Conservation (phyloP, 2,113 vertebrate species). For the Lasiurus borealis region DNA sequence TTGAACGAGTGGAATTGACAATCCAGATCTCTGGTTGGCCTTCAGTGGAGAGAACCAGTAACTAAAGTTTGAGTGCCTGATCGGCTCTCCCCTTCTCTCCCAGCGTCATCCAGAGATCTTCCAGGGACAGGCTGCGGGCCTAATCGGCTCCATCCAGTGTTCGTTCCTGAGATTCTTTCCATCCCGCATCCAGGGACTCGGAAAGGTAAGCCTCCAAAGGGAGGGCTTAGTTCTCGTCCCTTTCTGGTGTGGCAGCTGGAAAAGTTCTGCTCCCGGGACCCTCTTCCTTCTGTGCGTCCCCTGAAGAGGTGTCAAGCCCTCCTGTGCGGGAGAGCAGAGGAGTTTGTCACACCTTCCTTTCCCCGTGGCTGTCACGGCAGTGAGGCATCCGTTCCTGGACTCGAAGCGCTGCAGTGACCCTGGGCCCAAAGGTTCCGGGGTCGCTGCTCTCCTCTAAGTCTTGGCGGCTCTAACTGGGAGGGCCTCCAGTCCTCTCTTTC, state of each 20-base stretch:
- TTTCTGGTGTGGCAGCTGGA: neutral
- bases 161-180: neutral
- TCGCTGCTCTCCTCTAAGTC: neutral
- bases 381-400: neutral
- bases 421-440: neutral
- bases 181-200: neutral
- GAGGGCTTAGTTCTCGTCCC: neutral
- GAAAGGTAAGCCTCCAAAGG: neutral
- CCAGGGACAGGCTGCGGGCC: neutral
- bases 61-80: neutral
- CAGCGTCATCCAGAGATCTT: neutral
- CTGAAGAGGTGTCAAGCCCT: neutral
- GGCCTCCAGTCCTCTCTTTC: constrained; percentile 21
- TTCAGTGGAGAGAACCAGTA: neutral
- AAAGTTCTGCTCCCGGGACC: neutral
- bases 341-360: neutral
- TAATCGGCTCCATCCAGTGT: neutral
- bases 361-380: neutral
- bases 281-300: neutral
- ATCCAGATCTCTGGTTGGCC: neutral
- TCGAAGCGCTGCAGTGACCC: neutral
- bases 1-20: neutral
- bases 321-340: neutral
- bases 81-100: neutral
- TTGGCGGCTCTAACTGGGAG: constrained; percentile 3